A percentile compares a stretch with the other conserved stretches of the same genome.
Evolutionary conservation across 2,888 invertebrate genomes (phyloP).

Genomic region (Leptinotarsa rubiginosa): DNA sequence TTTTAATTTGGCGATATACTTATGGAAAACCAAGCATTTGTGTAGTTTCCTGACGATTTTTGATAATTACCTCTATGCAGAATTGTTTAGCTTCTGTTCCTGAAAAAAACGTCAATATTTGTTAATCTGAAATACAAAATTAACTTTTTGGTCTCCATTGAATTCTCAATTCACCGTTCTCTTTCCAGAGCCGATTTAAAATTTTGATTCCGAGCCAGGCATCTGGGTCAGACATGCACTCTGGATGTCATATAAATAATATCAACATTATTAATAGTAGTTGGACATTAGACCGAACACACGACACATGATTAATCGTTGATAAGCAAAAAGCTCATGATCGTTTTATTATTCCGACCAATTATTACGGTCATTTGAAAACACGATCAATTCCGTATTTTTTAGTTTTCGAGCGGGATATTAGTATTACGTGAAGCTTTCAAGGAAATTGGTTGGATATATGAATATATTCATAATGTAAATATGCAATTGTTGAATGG

Average conservation of each 20-base stretch:
- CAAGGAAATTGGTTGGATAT: background rate
- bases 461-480: background rate
- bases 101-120: too few species aligned
- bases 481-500: too few species aligned
- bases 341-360: conserved; percentile 28
- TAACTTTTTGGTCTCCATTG: too few species aligned
- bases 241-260: conserved; percentile 32
- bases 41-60: too few species aligned
- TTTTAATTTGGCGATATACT: too few species aligned
- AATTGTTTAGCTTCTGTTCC: too few species aligned
- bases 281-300: conserved; percentile 36
- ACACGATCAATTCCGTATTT: conserved; percentile 3
- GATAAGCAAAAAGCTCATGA: conserved; percentile 40
- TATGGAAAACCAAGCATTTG: too few species aligned
- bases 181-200: background rate
- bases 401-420: background rate
- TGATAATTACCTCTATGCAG: too few species aligned
- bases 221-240: conserved; percentile 22
- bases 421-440: background rate
- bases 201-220: conserved; percentile 5
- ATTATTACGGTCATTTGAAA: conserved; percentile 5
- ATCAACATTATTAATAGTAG: conserved; percentile 40
- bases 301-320: conserved; percentile 41
- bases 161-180: background rate
- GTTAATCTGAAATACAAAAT: too few species aligned